Percentiles rank a stretch among this genome's conserved stretches.
Evolutionary conservation across 2,888 invertebrate species (phyloP).

Genomic region (Empis stercorea): DNA sequence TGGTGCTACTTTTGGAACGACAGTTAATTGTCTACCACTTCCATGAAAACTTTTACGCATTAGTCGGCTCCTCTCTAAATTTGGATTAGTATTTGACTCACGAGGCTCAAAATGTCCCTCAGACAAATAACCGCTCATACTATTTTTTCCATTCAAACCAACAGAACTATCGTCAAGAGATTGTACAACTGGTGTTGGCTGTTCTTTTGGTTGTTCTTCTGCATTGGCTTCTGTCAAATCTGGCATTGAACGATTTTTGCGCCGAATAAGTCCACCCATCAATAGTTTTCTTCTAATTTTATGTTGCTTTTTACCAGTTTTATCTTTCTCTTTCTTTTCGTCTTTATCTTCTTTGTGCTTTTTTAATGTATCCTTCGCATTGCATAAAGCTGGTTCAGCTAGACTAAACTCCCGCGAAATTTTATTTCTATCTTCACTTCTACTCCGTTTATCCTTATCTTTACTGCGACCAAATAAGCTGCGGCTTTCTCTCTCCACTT

Average conservation of each 20-base stretch:
- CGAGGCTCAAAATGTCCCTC: constrained; percentile 74
- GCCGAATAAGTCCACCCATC: constrained; percentile 78
- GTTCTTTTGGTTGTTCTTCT: constrained; percentile 22
- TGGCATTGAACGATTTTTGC: constrained; percentile 86
- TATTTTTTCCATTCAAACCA: constrained; percentile 43
- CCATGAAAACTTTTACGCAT: constrained; percentile 85
- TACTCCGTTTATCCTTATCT: constrained; percentile 64
- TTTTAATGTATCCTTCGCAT: constrained; percentile 41
- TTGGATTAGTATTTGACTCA: constrained; percentile 54
- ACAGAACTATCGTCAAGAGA: constrained; percentile 67
- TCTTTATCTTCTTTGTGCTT: constrained; percentile 46
- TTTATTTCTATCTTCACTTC: constrained; percentile 77
- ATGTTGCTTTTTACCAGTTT: constrained; percentile 76
- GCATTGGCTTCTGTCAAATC: constrained; percentile 71
- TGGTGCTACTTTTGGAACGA: constrained; percentile 70
- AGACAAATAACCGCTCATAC: constrained; percentile 66
- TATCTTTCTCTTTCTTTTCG: constrained; percentile 55
- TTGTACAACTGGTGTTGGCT: constrained; percentile 35
- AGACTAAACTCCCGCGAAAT: constrained; percentile 56
- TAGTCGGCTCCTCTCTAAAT: constrained; percentile 70
- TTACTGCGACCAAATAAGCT: constrained; percentile 55
- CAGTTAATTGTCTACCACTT: constrained; percentile 68
- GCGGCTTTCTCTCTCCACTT: constrained; percentile 54
- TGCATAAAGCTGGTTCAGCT: constrained; percentile 43
- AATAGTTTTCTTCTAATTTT: constrained; percentile 75